Percentiles rank a stretch among this genome's conserved stretches.
Conservation (phyloP, 1,140 invertebrate species). For the Formica exsecta region DNA sequence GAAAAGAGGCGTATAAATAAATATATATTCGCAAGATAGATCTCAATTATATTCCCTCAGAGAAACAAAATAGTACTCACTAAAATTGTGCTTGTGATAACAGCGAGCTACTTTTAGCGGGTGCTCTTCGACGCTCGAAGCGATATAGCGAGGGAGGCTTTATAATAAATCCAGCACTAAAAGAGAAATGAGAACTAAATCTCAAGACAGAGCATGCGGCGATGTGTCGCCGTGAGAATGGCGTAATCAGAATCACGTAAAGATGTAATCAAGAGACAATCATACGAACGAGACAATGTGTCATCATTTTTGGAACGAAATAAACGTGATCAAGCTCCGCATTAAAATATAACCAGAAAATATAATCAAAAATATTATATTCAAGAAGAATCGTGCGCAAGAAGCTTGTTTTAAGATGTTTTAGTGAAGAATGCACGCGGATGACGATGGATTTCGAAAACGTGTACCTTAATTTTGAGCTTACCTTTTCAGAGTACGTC, state of each 20-base stretch:
- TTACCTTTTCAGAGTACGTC: not conserved
- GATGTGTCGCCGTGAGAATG: not conserved
- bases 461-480: not conserved
- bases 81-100: constrained; percentile 33
- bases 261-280: constrained; percentile 73
- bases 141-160: not conserved
- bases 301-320: constrained; percentile 70
- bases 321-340: not conserved
- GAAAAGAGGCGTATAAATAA: not conserved
- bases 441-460: constrained; percentile 45
- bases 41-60: not conserved
- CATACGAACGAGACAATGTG: constrained; percentile 80
- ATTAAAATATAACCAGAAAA: constrained; percentile 46
- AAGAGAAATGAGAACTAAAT: constrained; percentile 58
- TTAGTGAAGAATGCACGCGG: not conserved
- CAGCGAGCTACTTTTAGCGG: not conserved
- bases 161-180: constrained; percentile 50
- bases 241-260: constrained; percentile 67
- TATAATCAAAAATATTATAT: constrained; percentile 17
- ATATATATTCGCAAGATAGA: too few species aligned
- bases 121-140: constrained; percentile 2
- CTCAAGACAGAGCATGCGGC: constrained; percentile 9
- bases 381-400: not conserved
- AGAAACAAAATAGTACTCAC: constrained; percentile 66
- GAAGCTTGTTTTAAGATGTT: not conserved